Base-by-base conservation (phyloP, 2,888 invertebrate species). In the Mythimna impura region DNA sequence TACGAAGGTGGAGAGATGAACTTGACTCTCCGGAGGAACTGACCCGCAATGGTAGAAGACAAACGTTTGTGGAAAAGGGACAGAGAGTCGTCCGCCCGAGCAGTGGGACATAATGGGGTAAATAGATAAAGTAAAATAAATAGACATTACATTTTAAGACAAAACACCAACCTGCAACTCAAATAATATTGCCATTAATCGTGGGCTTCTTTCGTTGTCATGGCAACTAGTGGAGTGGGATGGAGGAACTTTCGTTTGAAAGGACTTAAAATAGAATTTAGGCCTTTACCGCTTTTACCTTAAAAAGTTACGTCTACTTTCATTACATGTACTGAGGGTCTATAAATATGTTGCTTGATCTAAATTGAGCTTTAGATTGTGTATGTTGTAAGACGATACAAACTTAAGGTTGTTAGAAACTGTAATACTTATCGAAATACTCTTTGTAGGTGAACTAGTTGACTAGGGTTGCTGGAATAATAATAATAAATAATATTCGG, bases 361-460 rank as follows among this genome's bases (percentile, higher is more conserved):
- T 34, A 57, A 25, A 74, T 57, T 50, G 10, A 55, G 36, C 36
- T 65, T 7, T 30, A 40, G 20, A 40, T 30, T 40, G 40, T 40
- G 2, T 40, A 34, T 34, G 34, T 34, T 34, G 57, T 62, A 62
- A 73, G 62, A 76, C 61, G 68, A 71, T 63, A 57, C 30, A 79
- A 82, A 63, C 62, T 68, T 73, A 55, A 62, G 9, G 17, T 43
- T 69, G 20, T 65, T 65, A 58, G 20, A 12, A 9, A 40, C 1
- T 43, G 14, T 8, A 20, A 17, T n/a, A 54, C 40, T 73, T 72
- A 72, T 65, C 67, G 63, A 63, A 67, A 64, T 54, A 71, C n/a
- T 57, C 36, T 61, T 69, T 52, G 63, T 63, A 30, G 47, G n/a
- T 72, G 25, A 25, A 25, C 30, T 72, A 73, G 7, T 22, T 50